Percentiles rank a stretch among this genome's conserved stretches.
phyloP scores from a whole-genome alignment of 1,140 invertebrate genomes.

The Macrocentrus cingulum region DNA sequence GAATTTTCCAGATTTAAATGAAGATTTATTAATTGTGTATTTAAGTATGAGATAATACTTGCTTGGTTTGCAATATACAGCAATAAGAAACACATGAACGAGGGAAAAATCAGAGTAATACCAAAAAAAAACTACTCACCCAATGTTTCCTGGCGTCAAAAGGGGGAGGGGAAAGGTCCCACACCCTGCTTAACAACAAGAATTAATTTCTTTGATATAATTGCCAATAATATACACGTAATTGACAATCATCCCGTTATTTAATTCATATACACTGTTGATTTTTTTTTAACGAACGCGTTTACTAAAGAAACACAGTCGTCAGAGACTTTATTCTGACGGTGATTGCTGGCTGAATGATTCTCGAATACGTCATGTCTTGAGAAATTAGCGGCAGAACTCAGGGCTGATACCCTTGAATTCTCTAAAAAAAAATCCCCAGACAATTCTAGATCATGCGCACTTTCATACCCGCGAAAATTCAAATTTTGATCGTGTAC shows the following conservation, averaged over 20 bases:
- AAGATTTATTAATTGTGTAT: too few relatives aligned
- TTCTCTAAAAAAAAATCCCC: too few relatives aligned
- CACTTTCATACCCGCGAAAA: too few relatives aligned
- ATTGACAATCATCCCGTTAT: not conserved
- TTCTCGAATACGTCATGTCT: constrained; percentile 12
- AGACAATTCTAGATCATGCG: too few relatives aligned
- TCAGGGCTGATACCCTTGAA: too few relatives aligned
- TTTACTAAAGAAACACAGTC: not conserved
- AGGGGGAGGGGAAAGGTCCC: constrained; percentile 12
- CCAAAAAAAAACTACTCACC: constrained; percentile 23
- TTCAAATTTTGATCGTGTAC: too few relatives aligned
- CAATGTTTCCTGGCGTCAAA: constrained; percentile 25
- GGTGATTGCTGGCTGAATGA: constrained; percentile 17
- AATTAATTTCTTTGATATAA: not conserved
- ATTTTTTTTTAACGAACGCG: not conserved
- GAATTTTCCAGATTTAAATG: not conserved
- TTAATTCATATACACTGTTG: not conserved
- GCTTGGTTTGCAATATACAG: too few relatives aligned
- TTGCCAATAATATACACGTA: not conserved
- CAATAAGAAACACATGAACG: too few relatives aligned
- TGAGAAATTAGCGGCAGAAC: not conserved
- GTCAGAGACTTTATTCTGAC: constrained; percentile 20
- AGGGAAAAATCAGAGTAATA: not conserved
- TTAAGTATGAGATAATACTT: too few relatives aligned
- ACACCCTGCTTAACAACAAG: constrained; percentile 20